A percentile compares a stretch with the other conserved stretches of the same genome.
These are phyloP conservation scores for Brachymystax lenok DNA, from an alignment of 2,797 vertebrate species.

Conservation along the genomic window DNA sequence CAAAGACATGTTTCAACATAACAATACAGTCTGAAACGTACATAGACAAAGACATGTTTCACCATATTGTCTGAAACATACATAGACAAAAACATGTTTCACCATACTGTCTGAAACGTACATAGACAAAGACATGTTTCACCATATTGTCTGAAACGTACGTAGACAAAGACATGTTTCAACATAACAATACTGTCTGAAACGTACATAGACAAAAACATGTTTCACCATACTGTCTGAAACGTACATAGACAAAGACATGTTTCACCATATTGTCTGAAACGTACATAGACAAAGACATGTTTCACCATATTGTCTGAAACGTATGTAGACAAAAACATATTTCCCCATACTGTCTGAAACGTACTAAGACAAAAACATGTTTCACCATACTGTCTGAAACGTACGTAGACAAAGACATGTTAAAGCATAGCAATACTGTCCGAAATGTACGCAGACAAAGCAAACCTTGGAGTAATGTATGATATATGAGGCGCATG, in stretches of 20 bases:
- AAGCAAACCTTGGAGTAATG: conserved; percentile 28
- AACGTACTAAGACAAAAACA: neutral
- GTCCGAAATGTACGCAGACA: conserved; percentile 7
- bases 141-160: neutral
- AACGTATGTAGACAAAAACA: conserved; percentile 6
- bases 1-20: neutral
- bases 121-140: neutral
- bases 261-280: neutral
- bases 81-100: neutral
- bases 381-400: neutral
- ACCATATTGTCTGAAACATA: neutral
- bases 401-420: conserved; percentile 6
- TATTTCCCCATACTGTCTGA: too few relatives aligned
- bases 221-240: too few relatives aligned
- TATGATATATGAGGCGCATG: conserved; percentile 25
- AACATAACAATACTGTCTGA: neutral
- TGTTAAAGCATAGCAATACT: neutral
- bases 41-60: neutral
- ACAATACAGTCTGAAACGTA: neutral
- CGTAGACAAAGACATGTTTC: neutral
- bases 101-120: too few relatives aligned
- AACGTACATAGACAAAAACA: conserved; percentile 8
- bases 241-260: neutral
- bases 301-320: neutral
- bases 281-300: conserved; percentile 5